Conservation (phyloP, 2,797 vertebrate species). For the Karalla daura region DNA sequence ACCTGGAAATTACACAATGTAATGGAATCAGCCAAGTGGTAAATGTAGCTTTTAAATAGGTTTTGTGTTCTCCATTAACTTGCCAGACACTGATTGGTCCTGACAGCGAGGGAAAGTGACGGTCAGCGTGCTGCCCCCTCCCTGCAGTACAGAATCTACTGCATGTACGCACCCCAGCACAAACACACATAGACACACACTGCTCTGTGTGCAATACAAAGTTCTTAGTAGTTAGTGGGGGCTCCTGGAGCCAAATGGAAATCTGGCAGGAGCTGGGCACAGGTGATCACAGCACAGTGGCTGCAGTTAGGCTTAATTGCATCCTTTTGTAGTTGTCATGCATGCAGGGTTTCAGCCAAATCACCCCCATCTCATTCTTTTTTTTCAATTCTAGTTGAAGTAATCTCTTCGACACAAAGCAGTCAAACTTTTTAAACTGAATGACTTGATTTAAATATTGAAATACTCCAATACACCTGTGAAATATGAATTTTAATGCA, state of each 20-base stretch:
- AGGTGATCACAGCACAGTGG: slow-evolving; percentile 43
- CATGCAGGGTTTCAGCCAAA: slow-evolving; percentile 4
- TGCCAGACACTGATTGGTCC: slow-evolving; percentile 91
- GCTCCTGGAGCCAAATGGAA: slow-evolving; percentile 60
- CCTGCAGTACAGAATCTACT: slow-evolving; percentile 50
- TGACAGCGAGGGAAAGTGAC: slow-evolving; percentile 87
- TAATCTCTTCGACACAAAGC: neutral
- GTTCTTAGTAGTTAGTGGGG: slow-evolving; percentile 67
- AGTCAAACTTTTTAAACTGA: neutral
- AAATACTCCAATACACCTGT: slow-evolving; percentile 1
- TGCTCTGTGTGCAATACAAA: slow-evolving; percentile 51
- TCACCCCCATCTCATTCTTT: neutral
- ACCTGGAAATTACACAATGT: slow-evolving; percentile 96
- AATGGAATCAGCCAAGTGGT: slow-evolving; percentile 99
- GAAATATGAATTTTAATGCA: neutral
- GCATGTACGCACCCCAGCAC: neutral
- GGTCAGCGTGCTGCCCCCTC: slow-evolving; percentile 86
- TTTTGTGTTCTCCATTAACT: slow-evolving; percentile 98
- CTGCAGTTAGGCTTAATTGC: slow-evolving; percentile 47
- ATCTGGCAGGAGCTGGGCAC: slow-evolving; percentile 37
- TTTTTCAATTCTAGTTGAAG: neutral
- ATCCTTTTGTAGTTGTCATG: slow-evolving; percentile 18
- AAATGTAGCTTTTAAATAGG: slow-evolving; percentile 99
- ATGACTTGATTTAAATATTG: neutral
- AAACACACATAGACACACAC: slow-evolving; percentile 3